phyloP scores from a whole-genome alignment of 2,113 vertebrate species.

The Entelurus aequoreus region DNA sequence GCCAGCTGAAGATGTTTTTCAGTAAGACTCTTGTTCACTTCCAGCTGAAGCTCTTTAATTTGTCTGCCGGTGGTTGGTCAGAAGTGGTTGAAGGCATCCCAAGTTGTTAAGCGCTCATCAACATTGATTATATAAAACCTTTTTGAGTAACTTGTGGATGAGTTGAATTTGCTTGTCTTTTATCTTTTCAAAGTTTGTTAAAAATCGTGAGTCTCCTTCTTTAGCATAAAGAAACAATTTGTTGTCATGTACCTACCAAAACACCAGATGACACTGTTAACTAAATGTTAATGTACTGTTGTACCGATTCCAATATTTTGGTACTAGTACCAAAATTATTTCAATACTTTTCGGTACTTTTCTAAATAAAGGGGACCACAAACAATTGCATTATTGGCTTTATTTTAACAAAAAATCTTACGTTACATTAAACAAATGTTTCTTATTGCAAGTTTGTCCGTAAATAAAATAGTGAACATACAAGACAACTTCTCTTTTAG shows the following conservation, averaged over 20 bases:
- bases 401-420: no score
- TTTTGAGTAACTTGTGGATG: not conserved
- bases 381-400: no score
- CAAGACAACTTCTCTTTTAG: no score
- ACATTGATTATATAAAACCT: not conserved
- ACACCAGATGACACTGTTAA: not conserved
- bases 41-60: constrained; percentile 61
- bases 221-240: no score
- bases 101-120: constrained; percentile 22
- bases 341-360: no score
- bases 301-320: no score
- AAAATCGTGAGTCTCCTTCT: no score
- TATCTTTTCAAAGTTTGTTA: not conserved
- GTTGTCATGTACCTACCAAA: not conserved
- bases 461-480: no score
- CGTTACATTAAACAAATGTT: no score
- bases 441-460: no score
- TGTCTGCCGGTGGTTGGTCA: constrained; percentile 51
- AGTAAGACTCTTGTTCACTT: constrained; percentile 63
- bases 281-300: not conserved
- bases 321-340: no score
- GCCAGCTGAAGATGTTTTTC: constrained; percentile 62
- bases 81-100: constrained; percentile 24
- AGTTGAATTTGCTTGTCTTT: not conserved
- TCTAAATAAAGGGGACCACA: no score